Percentiles rank a stretch among this genome's conserved stretches.
Conservation (phyloP, 2,888 invertebrate genomes). For the Drosophila monieri region DNA sequence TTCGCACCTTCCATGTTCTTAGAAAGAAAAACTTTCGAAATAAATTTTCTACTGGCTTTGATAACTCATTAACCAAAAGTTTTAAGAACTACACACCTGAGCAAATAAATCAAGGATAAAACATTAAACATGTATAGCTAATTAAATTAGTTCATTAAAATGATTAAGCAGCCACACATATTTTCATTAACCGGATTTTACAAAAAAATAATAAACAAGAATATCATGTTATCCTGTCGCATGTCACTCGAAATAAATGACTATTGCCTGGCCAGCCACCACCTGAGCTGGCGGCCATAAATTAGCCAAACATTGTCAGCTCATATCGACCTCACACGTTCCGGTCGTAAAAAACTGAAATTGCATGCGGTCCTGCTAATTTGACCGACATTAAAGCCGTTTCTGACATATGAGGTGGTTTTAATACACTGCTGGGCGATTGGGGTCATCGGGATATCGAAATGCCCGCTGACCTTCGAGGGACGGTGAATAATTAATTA, state of each 20-base stretch:
- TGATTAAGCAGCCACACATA: not conserved
- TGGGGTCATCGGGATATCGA: conserved; percentile 10
- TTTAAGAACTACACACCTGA: not conserved
- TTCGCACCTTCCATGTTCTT: not conserved
- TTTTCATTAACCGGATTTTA: not conserved
- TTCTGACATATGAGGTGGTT: conserved; percentile 17
- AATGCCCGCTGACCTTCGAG: conserved; percentile 12
- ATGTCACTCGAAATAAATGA: conserved; percentile 2
- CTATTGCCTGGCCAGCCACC: not conserved
- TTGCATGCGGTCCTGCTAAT: conserved; percentile 43
- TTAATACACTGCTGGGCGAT: conserved; percentile 12
- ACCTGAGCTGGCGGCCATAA: conserved; percentile 6
- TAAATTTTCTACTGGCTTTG: conserved; percentile 31
- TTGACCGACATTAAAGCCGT: conserved; percentile 17
- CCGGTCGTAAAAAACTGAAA: conserved; percentile 40
- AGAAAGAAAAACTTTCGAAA: conserved; percentile 31
- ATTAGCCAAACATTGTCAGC: conserved; percentile 15
- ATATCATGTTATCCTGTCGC: conserved; percentile 9
- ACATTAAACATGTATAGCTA: not conserved
- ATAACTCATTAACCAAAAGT: conserved; percentile 28
- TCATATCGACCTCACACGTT: conserved; percentile 40
- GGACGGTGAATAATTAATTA: conserved; percentile 20
- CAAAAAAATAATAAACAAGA: conserved; percentile 11
- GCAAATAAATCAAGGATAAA: not conserved
- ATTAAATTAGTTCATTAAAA: not conserved